Base-by-base conservation (phyloP, 1,140 invertebrate species). In the Plectrocnemia conspersa region DNA sequence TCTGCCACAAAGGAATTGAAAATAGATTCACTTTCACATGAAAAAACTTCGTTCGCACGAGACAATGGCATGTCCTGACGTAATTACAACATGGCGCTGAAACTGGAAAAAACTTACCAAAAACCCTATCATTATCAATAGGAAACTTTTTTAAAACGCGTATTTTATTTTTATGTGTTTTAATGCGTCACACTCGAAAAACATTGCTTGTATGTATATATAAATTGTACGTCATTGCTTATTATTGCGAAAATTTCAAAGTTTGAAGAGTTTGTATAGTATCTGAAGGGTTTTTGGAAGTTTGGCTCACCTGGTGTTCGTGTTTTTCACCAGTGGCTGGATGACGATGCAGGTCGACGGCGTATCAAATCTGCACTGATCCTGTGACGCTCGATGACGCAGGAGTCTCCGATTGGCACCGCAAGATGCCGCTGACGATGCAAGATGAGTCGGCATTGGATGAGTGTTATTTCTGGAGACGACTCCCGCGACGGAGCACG, bases 71-170 rank as follows among this genome's bases (percentile, higher is more conserved):
- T 42, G 29, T 50, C 29, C 57, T 72, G 71, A 73, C 73, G 72
- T 74, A 74, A 73, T 70, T 64, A 66, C 72, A 75, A 73, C 71
- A 73, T 71, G 73, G 73, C 68, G 69, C 22, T 42, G 16, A 38
- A 6, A 16, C 35, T 38, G 35, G 18, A 38, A 38, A 38, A 15
- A 5, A 38, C 15, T 38, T 16, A n/a, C n/a, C n/a, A n/a, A n/a
- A n/a, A n/a, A n/a, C n/a, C n/a, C n/a, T n/a, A n/a, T n/a, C n/a
- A n/a, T n/a, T n/a, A n/a, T n/a, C n/a, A n/a, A n/a, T n/a, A n/a
- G n/a, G n/a, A n/a, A n/a, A n/a, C n/a, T n/a, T n/a, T n/a, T n/a
- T n/a, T n/a, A n/a, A n/a, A n/a, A n/a, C n/a, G n/a, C n/a, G n/a
- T n/a, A n/a, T n/a, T n/a, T n/a, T n/a, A n/a, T n/a, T n/a, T n/a